These are phyloP conservation scores for Zootoca vivipara DNA, from an alignment of 2,113 vertebrate genomes.

Conservation along the genomic window DNA sequence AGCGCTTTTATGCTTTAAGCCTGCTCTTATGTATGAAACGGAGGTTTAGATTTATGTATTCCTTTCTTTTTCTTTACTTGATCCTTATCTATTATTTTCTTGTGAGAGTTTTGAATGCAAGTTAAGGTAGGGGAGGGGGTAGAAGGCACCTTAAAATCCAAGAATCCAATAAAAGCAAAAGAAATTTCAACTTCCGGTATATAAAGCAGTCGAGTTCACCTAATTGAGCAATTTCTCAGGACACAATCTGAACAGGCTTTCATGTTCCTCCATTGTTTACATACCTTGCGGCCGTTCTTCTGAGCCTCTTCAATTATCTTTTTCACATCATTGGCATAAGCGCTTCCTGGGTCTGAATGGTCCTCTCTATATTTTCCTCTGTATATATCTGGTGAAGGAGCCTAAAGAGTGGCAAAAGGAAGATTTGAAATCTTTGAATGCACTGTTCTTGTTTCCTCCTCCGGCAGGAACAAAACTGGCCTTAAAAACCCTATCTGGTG, in stretches of 20 bases:
- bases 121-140: background rate
- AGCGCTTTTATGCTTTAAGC: background rate
- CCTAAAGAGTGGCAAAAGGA: slow-evolving; percentile 74
- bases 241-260: background rate
- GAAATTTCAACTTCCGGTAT: slow-evolving; percentile 9
- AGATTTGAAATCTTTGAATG: background rate
- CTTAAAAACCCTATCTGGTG: background rate
- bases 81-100: slow-evolving; percentile 8
- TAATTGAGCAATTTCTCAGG: background rate
- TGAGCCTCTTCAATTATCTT: slow-evolving; percentile 83
- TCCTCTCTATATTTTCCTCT: slow-evolving; percentile 91
- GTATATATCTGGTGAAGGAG: slow-evolving; percentile 91
- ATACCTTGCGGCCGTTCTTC: slow-evolving; percentile 84
- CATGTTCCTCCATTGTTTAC: slow-evolving; percentile 20
- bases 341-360: slow-evolving; percentile 84
- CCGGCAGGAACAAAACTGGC: background rate
- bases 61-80: background rate
- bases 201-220: slow-evolving; percentile 9
- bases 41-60: slow-evolving; percentile 29
- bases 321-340: slow-evolving; percentile 91
- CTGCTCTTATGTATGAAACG: background rate
- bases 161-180: slow-evolving; percentile 20
- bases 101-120: background rate
- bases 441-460: background rate
- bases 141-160: slow-evolving; percentile 29